Evolutionary conservation across 2,113 vertebrate genomes (phyloP).

Genomic region (Xerus inauris): DNA sequence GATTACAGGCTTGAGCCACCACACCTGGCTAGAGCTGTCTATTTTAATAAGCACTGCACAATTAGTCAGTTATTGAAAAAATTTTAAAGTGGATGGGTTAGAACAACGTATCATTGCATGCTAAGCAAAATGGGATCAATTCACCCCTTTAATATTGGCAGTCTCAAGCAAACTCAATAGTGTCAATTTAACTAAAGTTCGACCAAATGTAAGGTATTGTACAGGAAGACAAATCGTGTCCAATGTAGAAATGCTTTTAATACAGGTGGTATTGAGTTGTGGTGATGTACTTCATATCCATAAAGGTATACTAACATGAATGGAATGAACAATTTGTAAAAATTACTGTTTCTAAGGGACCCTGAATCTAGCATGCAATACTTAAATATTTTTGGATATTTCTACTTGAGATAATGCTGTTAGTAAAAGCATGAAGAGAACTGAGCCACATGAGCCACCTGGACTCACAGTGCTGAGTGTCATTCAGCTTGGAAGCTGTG

Average conservation of each 20-base stretch:
- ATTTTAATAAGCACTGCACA: background rate
- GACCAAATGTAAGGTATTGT: background rate
- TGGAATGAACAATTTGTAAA: background rate
- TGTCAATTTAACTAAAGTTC: background rate
- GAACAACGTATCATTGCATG: background rate
- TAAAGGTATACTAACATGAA: background rate
- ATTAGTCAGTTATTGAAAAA: background rate
- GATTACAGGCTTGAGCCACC: no score
- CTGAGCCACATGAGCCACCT: background rate
- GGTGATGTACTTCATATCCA: background rate
- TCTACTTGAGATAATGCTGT: background rate
- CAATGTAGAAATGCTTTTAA: background rate
- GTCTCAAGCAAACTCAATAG: background rate
- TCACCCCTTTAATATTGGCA: background rate
- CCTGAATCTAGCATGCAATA: background rate
- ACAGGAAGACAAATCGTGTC: background rate
- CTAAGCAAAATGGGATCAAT: background rate
- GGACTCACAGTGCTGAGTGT: background rate
- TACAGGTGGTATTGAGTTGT: background rate
- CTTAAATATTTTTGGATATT: background rate
- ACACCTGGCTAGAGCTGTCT: no score
- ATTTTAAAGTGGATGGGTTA: background rate
- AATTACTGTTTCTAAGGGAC: background rate
- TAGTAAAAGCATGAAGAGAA: background rate
- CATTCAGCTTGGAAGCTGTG: background rate